Percentiles rank a stretch among this genome's conserved stretches.
Evolutionary conservation across 2,797 vertebrate genomes (phyloP).

Genomic region (Sebastes glaucus): DNA sequence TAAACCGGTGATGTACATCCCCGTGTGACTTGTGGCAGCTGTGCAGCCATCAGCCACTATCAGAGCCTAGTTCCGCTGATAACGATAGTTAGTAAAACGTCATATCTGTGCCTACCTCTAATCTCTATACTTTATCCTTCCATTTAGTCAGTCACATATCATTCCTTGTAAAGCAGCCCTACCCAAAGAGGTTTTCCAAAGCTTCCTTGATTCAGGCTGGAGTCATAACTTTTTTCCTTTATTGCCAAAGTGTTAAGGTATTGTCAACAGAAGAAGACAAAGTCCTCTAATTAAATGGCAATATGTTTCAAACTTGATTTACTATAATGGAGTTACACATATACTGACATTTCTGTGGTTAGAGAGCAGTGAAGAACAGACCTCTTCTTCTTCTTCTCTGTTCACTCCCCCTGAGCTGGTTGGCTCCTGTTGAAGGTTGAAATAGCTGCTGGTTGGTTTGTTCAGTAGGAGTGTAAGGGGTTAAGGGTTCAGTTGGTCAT

Average conservation of each 20-base stretch:
- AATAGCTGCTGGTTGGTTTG: slow-evolving; percentile 51
- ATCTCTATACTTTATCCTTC: not conserved
- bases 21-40: no score
- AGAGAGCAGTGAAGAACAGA: not conserved
- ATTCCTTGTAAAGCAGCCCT: not conserved
- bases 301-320: not conserved
- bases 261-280: not conserved
- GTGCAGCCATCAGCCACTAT: no score
- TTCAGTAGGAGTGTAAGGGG: slow-evolving; percentile 37
- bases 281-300: not conserved
- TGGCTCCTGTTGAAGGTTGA: slow-evolving; percentile 29
- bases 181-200: not conserved
- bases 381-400: not conserved
- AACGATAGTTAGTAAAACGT: no score
- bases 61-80: no score
- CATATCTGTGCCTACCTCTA: no score
- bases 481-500: slow-evolving; percentile 16
- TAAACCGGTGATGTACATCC: no score
- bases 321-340: not conserved
- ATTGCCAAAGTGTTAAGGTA: not conserved
- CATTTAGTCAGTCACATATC: not conserved
- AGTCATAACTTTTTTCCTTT: not conserved
- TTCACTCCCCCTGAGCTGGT: slow-evolving; percentile 54
- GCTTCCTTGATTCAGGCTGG: no score
- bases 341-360: not conserved